These are phyloP conservation scores for Brenthis hecate DNA, from an alignment of 2,888 invertebrate genomes.

Conservation along the genomic window DNA sequence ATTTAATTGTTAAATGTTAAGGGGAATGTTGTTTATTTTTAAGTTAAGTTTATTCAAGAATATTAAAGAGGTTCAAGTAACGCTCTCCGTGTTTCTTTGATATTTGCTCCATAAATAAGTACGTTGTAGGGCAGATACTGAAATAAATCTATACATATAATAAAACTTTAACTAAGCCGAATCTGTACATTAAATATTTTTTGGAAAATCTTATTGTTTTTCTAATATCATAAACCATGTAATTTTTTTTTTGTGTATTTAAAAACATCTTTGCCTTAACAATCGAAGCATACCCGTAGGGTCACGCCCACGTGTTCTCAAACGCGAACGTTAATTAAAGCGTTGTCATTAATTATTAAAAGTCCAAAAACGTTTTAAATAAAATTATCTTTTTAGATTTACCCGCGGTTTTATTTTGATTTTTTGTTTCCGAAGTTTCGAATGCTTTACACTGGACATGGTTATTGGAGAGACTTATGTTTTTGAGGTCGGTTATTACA, in stretches of 20 bases:
- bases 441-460: too few species aligned
- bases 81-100: background rate
- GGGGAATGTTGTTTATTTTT: conserved; percentile 9
- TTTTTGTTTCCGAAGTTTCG: too few species aligned
- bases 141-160: too few species aligned
- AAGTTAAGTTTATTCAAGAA: background rate
- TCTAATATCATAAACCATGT: background rate
- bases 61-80: background rate
- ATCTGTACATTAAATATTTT: too few species aligned
- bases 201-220: background rate
- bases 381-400: too few species aligned
- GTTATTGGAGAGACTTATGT: too few species aligned
- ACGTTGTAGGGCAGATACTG: too few species aligned
- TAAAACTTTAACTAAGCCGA: too few species aligned
- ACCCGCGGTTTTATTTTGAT: too few species aligned
- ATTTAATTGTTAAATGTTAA: conserved; percentile 41
- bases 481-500: too few species aligned
- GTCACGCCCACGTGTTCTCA: conserved; percentile 56
- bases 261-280: conserved; percentile 32
- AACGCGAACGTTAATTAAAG: conserved; percentile 50
- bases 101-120: background rate
- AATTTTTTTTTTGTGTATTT: background rate
- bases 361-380: too few species aligned
- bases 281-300: conserved; percentile 53
- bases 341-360: conserved; percentile 22